These are phyloP conservation scores for Lordiphosa andalusiaca DNA, from an alignment of 2,888 invertebrate species.

Conservation along the genomic window DNA sequence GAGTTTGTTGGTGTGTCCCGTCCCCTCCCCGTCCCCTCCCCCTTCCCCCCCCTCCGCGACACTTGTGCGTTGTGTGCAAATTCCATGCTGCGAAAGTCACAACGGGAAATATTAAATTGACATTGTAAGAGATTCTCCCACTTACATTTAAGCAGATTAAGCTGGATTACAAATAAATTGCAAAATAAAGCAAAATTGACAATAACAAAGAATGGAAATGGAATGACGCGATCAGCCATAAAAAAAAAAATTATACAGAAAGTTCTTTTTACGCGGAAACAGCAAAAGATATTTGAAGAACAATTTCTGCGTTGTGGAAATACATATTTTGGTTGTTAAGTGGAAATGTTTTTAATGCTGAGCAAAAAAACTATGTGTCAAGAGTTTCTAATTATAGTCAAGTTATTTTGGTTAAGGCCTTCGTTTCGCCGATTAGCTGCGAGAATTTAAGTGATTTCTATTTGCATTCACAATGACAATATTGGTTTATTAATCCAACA, in stretches of 20 bases:
- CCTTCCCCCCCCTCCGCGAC: neutral
- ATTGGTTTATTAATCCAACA: too few relatives aligned
- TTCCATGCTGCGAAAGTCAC: constrained; percentile 29
- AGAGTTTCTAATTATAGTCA: too few relatives aligned
- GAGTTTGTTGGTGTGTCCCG: neutral
- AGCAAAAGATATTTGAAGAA: constrained; percentile 19
- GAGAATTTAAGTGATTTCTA: too few relatives aligned
- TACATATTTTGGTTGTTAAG: constrained; percentile 7
- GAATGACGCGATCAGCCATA: constrained; percentile 40
- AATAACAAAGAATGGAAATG: constrained; percentile 5
- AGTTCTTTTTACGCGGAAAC: constrained; percentile 15
- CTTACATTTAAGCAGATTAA: constrained; percentile 48
- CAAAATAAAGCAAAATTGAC: constrained; percentile 24
- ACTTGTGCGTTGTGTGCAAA: constrained; percentile 16
- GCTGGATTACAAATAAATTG: constrained; percentile 51
- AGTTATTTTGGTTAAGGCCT: too few relatives aligned
- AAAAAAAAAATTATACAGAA: constrained; percentile 25
- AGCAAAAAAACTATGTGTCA: too few relatives aligned
- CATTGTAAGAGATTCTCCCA: constrained; percentile 13
- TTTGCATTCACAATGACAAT: too few relatives aligned
- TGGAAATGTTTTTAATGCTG: constrained; percentile 13
- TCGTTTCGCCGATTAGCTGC: too few relatives aligned
- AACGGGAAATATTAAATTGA: constrained; percentile 8
- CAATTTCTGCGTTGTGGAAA: constrained; percentile 19
- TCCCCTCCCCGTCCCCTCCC: too few relatives aligned